Evolutionary conservation across 1,140 invertebrate genomes (phyloP).

Genomic region (Drosophila ironensis): DNA sequence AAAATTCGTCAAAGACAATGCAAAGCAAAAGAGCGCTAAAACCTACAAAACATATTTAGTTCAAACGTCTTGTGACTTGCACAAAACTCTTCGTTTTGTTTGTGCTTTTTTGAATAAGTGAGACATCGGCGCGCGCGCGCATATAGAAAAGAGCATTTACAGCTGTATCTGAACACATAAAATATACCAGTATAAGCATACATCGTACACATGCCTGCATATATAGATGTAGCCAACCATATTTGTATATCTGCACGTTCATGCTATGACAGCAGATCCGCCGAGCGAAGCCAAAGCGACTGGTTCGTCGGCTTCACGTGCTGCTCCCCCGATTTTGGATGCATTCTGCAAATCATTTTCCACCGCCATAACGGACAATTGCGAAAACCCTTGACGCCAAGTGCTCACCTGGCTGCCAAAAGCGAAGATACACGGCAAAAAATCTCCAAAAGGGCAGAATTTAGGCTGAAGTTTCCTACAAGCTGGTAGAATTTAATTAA

Average conservation of each 20-base stretch:
- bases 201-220: neutral
- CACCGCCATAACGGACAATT: constrained; percentile 33
- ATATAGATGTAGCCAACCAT: neutral
- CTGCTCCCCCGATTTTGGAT: constrained; percentile 37
- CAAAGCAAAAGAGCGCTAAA: constrained; percentile 35
- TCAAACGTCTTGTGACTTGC: constrained; percentile 70
- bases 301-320: constrained; percentile 40
- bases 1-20: constrained; percentile 50
- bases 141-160: constrained; percentile 11
- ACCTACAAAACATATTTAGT: constrained; percentile 59
- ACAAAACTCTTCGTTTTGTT: too few species aligned
- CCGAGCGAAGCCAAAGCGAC: constrained; percentile 41
- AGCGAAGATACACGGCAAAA: constrained; percentile 16
- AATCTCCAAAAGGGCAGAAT: too few species aligned
- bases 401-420: constrained; percentile 30
- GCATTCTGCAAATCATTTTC: constrained; percentile 76
- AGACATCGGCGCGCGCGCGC: constrained; percentile 30
- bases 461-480: too few species aligned
- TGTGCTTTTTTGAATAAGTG: constrained; percentile 51
- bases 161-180: neutral
- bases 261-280: constrained; percentile 9
- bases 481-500: too few species aligned
- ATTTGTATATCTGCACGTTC: constrained; percentile 17
- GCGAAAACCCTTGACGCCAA: constrained; percentile 67
- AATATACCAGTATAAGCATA: neutral